phyloP scores from a whole-genome alignment of 2,888 invertebrate species.

The Achlya flavicornis region DNA sequence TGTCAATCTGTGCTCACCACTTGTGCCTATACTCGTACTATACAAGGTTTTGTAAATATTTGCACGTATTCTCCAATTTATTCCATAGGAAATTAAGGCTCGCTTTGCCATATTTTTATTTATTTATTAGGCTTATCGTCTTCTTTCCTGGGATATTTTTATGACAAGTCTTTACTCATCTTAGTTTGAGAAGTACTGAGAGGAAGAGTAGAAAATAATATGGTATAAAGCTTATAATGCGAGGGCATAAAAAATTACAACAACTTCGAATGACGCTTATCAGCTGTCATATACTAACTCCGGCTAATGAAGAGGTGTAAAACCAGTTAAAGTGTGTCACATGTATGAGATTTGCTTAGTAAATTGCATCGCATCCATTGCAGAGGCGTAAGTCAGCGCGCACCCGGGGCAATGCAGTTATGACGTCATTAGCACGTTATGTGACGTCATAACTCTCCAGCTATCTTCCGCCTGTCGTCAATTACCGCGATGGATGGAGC shows the following conservation, averaged over 20 bases:
- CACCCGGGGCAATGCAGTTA: constrained; percentile 76
- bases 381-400: constrained; percentile 58
- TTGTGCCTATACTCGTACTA: no score
- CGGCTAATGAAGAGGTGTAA: constrained; percentile 41
- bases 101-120: neutral
- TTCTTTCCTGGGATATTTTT: no score
- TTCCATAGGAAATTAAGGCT: no score
- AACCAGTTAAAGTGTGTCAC: constrained; percentile 44
- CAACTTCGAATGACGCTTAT: constrained; percentile 21
- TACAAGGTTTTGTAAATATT: no score
- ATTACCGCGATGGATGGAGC: constrained; percentile 72
- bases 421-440: constrained; percentile 81
- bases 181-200: no score
- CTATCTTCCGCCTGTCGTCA: constrained; percentile 79
- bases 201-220: no score
- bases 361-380: constrained; percentile 65
- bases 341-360: constrained; percentile 51
- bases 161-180: no score
- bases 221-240: no score
- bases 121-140: neutral
- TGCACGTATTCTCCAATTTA: no score
- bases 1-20: no score
- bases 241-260: constrained; percentile 26
- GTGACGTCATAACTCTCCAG: constrained; percentile 76
- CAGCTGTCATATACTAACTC: constrained; percentile 33